Percentiles rank a stretch among this genome's conserved stretches.
These are phyloP conservation scores for Trichopoda pennipes DNA, from an alignment of 2,888 invertebrate genomes.

Conservation along the genomic window DNA sequence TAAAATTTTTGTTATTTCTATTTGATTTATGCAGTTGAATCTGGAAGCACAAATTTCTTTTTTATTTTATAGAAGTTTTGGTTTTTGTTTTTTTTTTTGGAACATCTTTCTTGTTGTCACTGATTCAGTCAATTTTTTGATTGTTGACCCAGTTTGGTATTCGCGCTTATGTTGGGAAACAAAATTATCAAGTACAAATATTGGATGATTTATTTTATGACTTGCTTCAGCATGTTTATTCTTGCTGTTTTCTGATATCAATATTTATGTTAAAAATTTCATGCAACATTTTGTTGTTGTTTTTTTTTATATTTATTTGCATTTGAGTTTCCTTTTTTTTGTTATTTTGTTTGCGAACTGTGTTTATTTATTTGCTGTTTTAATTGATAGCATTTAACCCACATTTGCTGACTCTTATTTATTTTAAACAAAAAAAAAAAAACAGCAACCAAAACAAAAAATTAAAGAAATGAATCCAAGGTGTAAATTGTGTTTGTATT, in stretches of 20 bases:
- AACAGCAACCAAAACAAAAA: background rate
- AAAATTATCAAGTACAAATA: slow-evolving; percentile 54
- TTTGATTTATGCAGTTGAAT: background rate
- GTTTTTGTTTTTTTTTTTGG: background rate
- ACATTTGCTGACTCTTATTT: slow-evolving; percentile 16
- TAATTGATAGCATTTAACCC: slow-evolving; percentile 58
- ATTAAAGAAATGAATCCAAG: too few relatives aligned
- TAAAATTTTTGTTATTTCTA: background rate
- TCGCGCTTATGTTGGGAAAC: background rate
- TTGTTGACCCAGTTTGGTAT: slow-evolving; percentile 59
- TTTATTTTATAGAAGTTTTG: background rate
- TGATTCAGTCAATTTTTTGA: slow-evolving; percentile 48
- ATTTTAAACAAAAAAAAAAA: background rate
- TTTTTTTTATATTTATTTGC: background rate
- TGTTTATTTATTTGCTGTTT: slow-evolving; percentile 50
- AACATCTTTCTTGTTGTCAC: slow-evolving; percentile 30
- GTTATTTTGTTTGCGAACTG: slow-evolving; percentile 27
- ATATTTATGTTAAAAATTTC: slow-evolving; percentile 23
- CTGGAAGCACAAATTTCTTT: background rate
- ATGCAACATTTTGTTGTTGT: slow-evolving; percentile 1
- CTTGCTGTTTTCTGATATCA: background rate
- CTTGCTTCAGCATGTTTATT: slow-evolving; percentile 22
- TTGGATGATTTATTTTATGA: slow-evolving; percentile 53
- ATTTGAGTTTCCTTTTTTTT: background rate
- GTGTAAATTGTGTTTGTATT: too few relatives aligned